Evolutionary conservation across 2,888 invertebrate genomes (phyloP), one percentile per base, ranked within the genome.

Genomic region (Ormyrus labotus): DNA sequence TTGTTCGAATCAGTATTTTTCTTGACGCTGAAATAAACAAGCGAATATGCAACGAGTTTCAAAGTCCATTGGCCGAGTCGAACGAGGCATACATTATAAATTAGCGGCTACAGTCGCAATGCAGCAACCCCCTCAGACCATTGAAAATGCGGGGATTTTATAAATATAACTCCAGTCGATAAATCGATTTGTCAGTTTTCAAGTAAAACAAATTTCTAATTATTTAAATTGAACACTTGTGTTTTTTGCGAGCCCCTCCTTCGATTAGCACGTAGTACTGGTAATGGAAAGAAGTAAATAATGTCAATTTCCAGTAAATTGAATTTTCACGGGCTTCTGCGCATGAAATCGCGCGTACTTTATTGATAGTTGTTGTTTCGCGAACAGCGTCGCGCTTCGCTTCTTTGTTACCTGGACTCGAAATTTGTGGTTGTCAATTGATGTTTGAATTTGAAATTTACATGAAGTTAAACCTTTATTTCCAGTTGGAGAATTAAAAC

Each of bases 91-190:
- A 55, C 63, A 72, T 63, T 53, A 72, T 72, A 51, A 9, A 71
- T 61, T 47, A 64, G 63, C 6, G 47, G 63, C 45, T 63, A 72
- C 55, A 63, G 71, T n/a, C 51, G 47, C 50, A n/a, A 63, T 7
- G 19, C 19, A 19, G 45, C 5, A 50, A 48, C 19, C 8, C 19
- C 34, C n/a, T 11, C 11, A 7, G 10, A 11, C 53, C n/a, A 55
- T 55, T 55, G 63, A 72, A 55, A 72, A 63, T 47, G 6, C 34
- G 19, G 13, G 45, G 19, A n/a, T 63, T 47, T 72, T 72, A 72
- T 72, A 72, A 72, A 64, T 63, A 72, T 53, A 63, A 7, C 45
- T 5, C 47, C 13, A n/a, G 72, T 61, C 53, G 45, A 72, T 72
- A 64, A 72, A 64, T 61, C 45, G 19, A 11, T 58, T 70, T 47